Conservation (phyloP, 2,888 invertebrate species). For the Camponotus fellah region DNA sequence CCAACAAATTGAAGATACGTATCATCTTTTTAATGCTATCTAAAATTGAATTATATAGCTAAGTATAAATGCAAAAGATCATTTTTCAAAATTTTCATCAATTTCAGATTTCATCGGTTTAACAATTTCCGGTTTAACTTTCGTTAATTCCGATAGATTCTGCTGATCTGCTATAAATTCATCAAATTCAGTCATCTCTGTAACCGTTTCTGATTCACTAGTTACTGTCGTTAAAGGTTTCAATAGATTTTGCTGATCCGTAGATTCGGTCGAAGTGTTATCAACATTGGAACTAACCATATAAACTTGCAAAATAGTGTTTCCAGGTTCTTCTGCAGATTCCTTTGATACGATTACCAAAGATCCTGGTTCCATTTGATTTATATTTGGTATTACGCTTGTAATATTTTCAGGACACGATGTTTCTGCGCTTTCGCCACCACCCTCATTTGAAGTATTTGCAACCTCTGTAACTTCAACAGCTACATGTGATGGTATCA, state of each 20-base stretch:
- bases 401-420: slow-evolving; percentile 67
- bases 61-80: slow-evolving; percentile 28
- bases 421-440: slow-evolving; percentile 21
- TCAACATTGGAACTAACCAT: slow-evolving; percentile 85
- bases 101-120: slow-evolving; percentile 59
- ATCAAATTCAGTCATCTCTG: too few relatives aligned
- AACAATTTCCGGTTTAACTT: slow-evolving; percentile 71
- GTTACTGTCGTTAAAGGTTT: slow-evolving; percentile 83
- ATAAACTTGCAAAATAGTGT: slow-evolving; percentile 86
- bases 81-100: slow-evolving; percentile 62
- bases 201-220: too few relatives aligned
- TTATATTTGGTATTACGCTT: slow-evolving; percentile 76
- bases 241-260: slow-evolving; percentile 79
- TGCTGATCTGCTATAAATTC: slow-evolving; percentile 77
- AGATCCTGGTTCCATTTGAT: slow-evolving; percentile 86
- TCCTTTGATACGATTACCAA: slow-evolving; percentile 86
- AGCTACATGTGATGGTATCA: slow-evolving; percentile 6
- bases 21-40: not conserved
- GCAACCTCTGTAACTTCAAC: slow-evolving; percentile 25
- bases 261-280: slow-evolving; percentile 65
- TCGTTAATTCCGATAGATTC: slow-evolving; percentile 80
- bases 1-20: not conserved
- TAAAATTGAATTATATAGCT: not conserved
- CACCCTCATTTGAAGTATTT: slow-evolving; percentile 19
- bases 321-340: slow-evolving; percentile 85